Base-by-base conservation (phyloP, 2,797 vertebrate genomes). In the Hypotaenidia philippensis region DNA sequence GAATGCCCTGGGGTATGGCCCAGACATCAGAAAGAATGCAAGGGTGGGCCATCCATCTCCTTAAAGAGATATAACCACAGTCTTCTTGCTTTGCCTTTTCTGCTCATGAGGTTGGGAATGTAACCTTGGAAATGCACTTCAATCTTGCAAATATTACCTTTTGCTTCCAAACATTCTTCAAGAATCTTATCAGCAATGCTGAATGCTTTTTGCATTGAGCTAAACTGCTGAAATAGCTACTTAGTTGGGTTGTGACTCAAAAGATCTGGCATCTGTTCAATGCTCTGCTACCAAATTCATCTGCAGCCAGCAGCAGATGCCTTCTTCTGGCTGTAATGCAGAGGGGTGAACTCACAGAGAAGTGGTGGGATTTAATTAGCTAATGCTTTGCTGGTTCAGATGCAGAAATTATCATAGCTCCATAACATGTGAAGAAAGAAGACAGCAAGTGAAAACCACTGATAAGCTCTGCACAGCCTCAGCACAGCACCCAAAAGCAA, bases 71-170 rank as follows among this genome's bases (percentile, higher is more conserved):
- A 13, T 7, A 86, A 26, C 23, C 2, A 6, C 34, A 55, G n/a
- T 19, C 19, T 40, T 59, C 16, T 50, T 69, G 15, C 26, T 69
- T 91, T 69, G 65, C 25, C 15, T 55, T 72, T 91, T 27, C 65
- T 82, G 34, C 13, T 55, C 10, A 8, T 52, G n/a, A 75, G 5
- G 14, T 40, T 44, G 31, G 23, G 36, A 92, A 63, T 7, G 14
- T 87, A 83, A 89, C 44, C 78, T 93, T 93, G 55, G 70, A 81
- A 89, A 78, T 60, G 45, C 23, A 80, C 25, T 83, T 81, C 34
- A 47, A 2, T 86, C 91, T 88, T 83, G 25, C 52, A 94, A n/a
- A 63, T 86, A 81, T 10, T 81, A 90, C 47, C 66, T 93, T 86
- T 65, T 83, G 29, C 25, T 94, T 90, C 59, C 55, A 76, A 88